Percentiles rank a stretch among this genome's conserved stretches.
These are phyloP conservation scores for Ibidorhyncha struthersii DNA, from an alignment of 2,113 vertebrate species.

Conservation along the genomic window DNA sequence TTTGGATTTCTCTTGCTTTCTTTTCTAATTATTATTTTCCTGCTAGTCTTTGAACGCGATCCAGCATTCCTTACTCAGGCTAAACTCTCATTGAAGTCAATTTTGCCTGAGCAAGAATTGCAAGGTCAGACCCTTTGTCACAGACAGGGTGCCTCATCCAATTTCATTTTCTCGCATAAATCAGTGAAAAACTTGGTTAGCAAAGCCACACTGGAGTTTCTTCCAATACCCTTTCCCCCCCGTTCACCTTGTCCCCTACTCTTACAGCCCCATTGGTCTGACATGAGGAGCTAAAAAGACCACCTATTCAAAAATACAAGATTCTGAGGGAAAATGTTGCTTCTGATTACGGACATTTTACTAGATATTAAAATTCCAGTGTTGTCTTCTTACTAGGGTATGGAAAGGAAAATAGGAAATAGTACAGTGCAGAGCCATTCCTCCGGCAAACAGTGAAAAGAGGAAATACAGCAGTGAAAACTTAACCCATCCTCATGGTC, in stretches of 20 bases:
- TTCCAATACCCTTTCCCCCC: neutral
- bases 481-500: neutral
- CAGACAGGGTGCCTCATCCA: neutral
- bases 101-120: neutral
- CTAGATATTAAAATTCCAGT: neutral
- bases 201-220: rapidly evolving
- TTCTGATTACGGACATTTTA: neutral
- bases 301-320: neutral
- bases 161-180: neutral
- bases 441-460: neutral
- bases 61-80: neutral
- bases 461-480: neutral
- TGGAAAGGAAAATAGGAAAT: neutral
- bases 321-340: neutral
- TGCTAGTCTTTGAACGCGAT: neutral
- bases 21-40: neutral
- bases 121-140: neutral
- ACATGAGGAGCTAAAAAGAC: neutral
- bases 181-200: neutral
- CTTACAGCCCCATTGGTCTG: neutral
- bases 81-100: neutral
- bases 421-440: neutral
- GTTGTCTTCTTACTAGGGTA: neutral
- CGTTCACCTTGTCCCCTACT: neutral
- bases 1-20: neutral